phyloP scores from a whole-genome alignment of 2,888 invertebrate species.

The Chloromyia formosa region DNA sequence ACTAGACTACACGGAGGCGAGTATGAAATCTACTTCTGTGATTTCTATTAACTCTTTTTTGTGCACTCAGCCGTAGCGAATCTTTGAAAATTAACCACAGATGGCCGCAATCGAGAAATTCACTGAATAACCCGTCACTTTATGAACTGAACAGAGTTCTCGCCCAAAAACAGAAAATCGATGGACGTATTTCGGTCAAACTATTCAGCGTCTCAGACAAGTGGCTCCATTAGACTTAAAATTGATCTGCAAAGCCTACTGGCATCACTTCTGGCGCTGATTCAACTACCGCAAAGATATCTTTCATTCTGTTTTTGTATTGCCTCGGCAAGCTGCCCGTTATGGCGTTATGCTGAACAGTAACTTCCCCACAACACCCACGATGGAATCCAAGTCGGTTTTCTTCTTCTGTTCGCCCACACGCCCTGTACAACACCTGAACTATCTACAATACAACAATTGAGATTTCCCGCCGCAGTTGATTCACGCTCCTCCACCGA shows the following conservation, averaged over 20 bases:
- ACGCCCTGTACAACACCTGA: background rate
- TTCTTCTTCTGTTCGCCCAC: background rate
- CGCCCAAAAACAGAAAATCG: too few species aligned
- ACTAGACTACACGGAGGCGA: too few species aligned
- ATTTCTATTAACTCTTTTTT: too few species aligned
- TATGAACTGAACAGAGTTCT: too few species aligned
- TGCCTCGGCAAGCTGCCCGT: constrained; percentile 8
- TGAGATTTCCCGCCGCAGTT: background rate
- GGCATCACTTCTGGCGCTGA: background rate
- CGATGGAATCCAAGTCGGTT: constrained; percentile 7
- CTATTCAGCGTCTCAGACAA: too few species aligned
- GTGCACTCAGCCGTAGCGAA: too few species aligned
- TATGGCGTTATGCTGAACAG: background rate
- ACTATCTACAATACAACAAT: background rate
- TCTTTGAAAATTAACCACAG: too few species aligned
- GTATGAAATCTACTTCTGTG: too few species aligned
- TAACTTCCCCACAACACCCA: constrained; percentile 5
- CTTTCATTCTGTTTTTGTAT: background rate
- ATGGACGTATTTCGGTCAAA: too few species aligned
- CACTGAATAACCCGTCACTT: too few species aligned
- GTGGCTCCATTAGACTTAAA: too few species aligned
- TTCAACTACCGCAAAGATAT: background rate
- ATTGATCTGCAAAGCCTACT: background rate
- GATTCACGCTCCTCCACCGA: background rate
- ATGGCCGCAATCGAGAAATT: too few species aligned